A percentile compares a stretch with the other conserved stretches of the same genome.
Conservation (phyloP, 2,797 vertebrate species). For the Cossypha caffra region DNA sequence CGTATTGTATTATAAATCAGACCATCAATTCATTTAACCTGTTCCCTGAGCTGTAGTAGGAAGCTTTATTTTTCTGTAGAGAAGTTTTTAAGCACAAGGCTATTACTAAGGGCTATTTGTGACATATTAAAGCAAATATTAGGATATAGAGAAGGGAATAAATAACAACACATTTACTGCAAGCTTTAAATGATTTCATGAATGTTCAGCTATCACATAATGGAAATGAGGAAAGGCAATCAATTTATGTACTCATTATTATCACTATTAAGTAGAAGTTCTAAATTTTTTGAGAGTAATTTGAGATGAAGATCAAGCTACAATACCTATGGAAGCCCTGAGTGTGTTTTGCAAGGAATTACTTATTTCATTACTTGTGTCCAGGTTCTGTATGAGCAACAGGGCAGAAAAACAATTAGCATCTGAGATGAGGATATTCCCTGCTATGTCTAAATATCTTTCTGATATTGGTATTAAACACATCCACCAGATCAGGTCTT, state of each 20-base stretch:
- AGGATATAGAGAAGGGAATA: neutral
- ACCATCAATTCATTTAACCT: neutral
- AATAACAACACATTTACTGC: neutral
- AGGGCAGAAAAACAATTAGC: neutral
- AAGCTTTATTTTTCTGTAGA: neutral
- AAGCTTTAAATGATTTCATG: neutral
- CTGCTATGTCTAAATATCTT: neutral
- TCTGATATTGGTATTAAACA: rapidly evolving
- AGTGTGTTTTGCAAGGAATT: neutral
- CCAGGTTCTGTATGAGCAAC: neutral
- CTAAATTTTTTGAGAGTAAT: neutral
- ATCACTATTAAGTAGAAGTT: neutral
- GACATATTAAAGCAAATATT: neutral
- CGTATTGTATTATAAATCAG: neutral
- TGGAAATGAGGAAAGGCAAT: neutral
- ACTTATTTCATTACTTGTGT: neutral
- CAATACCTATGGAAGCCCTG: neutral
- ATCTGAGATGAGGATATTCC: neutral
- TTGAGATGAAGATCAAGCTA: neutral
- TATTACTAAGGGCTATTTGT: neutral
- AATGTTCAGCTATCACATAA: neutral
- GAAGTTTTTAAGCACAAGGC: neutral
- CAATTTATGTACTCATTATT: neutral
- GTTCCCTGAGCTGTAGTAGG: neutral
- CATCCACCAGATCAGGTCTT: neutral